Evolutionary conservation across 2,113 vertebrate genomes (phyloP).

Genomic region (Bothrops jararaca): DNA sequence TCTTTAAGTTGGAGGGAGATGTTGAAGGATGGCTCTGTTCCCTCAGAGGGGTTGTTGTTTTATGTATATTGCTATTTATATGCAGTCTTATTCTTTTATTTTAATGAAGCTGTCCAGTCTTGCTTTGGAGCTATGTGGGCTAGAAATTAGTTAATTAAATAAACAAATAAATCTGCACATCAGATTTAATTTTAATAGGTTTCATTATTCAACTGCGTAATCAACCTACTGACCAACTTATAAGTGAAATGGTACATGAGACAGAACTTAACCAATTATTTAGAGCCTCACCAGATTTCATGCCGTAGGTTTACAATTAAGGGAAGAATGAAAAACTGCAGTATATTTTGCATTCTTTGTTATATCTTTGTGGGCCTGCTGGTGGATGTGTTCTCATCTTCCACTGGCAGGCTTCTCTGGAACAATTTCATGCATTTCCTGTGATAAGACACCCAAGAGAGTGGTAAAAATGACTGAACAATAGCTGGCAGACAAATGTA

Average conservation of each 20-base stretch:
- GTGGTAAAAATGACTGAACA: background rate
- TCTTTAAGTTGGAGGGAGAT: background rate
- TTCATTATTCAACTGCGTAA: background rate
- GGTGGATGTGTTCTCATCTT: background rate
- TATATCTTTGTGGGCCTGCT: background rate
- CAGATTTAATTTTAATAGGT: background rate
- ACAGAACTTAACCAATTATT: background rate
- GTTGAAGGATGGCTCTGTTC: background rate
- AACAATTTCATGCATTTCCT: slow-evolving; percentile 1
- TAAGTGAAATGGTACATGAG: background rate
- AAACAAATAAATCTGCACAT: background rate
- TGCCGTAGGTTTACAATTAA: background rate
- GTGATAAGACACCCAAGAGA: slow-evolving; percentile 9
- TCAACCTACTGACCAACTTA: background rate
- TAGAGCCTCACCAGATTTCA: background rate
- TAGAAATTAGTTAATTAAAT: background rate
- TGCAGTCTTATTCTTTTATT: background rate
- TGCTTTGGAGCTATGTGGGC: background rate
- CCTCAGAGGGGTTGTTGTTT: background rate
- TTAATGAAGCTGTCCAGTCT: background rate
- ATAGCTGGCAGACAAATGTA: slow-evolving; percentile 1
- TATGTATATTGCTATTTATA: background rate
- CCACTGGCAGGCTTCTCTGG: background rate
- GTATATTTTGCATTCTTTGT: background rate
- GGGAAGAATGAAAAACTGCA: background rate